Evolutionary conservation across 2,797 vertebrate species (phyloP), one percentile per base, ranked within the genome.

Genomic region (Oryzias sinensis): DNA sequence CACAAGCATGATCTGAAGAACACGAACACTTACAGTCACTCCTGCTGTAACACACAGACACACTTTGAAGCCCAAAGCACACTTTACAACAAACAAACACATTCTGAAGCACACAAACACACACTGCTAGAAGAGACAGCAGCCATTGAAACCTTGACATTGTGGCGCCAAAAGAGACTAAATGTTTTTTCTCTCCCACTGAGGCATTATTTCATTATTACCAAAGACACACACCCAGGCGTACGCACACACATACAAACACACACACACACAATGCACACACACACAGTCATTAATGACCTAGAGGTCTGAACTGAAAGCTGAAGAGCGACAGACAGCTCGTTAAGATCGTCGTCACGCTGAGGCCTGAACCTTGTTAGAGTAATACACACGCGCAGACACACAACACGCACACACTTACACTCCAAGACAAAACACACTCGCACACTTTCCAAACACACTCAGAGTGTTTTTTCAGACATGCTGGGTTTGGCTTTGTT

Each of bases 281-380:
- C 53, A 45, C 56, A 42, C 57, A 49, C 4, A 44, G 65, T 79
- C 75, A 74, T 81, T 86, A 86, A 82, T 76, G 79, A 81, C 78
- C 77, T 63, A 61, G 74, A 74, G 78, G 70, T 84, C 79, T 77
- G 74, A 64, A 43, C 72, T 72, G 68, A 77, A 72, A 78, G 79
- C 80, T 81, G 85, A 69, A 63, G 86, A 90, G 88, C 89, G 89
- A 90, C 81, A 90, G 89, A 90, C 89, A 89, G 90, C 87, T 91
- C 85, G 87, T 90, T 90, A 90, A 84, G 77, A 79, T 81, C 59
- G 69, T 85, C 79, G 75, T 87, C 87, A 87, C 62, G 85, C 89
- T 88, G 86, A 83, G 87, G 81, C 73, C 76, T 69, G 74, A 79
- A 81, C 87, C 86, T 90, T 83, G 86, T 91, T 90, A 90, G 83